Percentiles rank a stretch among this genome's conserved stretches.
Conservation (phyloP, 2,113 vertebrate species). For the Bubo bubo region DNA sequence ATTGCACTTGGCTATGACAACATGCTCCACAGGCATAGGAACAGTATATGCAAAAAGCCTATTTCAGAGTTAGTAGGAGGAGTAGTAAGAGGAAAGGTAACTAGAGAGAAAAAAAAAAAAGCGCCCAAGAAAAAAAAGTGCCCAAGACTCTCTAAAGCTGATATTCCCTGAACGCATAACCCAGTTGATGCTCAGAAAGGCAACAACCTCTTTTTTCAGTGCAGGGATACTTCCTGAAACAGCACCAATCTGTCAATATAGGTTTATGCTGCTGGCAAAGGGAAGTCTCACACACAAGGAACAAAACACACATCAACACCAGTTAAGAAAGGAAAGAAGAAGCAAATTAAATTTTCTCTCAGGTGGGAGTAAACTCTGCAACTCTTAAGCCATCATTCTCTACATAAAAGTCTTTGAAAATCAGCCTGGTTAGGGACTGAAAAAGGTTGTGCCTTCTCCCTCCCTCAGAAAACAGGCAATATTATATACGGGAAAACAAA, state of each 20-base stretch:
- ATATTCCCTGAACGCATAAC: neutral
- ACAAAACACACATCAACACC: neutral
- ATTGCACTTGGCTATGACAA: neutral
- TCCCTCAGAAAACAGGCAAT: neutral
- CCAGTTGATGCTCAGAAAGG: neutral
- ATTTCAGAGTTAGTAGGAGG: neutral
- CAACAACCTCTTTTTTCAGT: neutral
- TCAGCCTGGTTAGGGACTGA: neutral
- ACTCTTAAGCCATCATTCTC: neutral
- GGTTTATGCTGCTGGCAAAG: neutral
- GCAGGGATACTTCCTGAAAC: neutral
- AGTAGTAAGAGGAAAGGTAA: neutral
- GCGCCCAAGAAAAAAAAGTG: rapidly evolving
- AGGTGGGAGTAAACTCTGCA: neutral
- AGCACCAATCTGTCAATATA: neutral
- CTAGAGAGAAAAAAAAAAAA: neutral
- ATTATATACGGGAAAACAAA: neutral
- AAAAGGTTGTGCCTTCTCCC: neutral
- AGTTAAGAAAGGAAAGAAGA: neutral
- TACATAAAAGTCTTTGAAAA: neutral
- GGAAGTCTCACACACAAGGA: neutral
- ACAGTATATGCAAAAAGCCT: neutral
- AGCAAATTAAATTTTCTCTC: neutral
- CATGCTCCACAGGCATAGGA: neutral
- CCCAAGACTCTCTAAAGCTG: neutral